phyloP scores from a whole-genome alignment of 2,888 invertebrate species.

The Mesorhabditis spiculigera region DNA sequence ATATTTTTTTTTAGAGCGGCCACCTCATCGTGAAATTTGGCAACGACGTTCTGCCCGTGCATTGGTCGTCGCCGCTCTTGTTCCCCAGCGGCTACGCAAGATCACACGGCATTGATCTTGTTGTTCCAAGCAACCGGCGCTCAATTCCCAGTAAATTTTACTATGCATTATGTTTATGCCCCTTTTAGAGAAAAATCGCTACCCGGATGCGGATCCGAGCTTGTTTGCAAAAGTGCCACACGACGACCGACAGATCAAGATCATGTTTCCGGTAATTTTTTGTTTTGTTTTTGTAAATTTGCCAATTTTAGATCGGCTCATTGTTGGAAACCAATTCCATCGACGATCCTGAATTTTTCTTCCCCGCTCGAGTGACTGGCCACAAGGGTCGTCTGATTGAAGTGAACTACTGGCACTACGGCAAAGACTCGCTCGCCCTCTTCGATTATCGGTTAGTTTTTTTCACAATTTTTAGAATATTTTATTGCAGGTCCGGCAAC shows the following conservation, averaged over 20 bases:
- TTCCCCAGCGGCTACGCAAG: background rate
- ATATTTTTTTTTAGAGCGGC: background rate
- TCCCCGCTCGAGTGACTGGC: background rate
- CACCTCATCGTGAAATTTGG: background rate
- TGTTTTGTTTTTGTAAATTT: background rate
- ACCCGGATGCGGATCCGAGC: background rate
- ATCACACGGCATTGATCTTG: background rate
- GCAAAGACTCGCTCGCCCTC: background rate
- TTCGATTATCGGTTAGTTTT: slow-evolving; percentile 3
- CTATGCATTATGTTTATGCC: too few species aligned
- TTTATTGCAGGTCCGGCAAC: too few species aligned
- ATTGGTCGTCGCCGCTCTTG: background rate
- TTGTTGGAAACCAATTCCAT: background rate
- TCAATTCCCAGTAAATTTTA: background rate
- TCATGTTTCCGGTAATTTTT: background rate
- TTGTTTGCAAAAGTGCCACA: background rate
- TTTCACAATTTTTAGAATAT: too few species aligned
- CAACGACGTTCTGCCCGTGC: slow-evolving; percentile 3
- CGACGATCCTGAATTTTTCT: background rate
- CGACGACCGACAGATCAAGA: background rate
- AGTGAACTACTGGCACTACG: background rate
- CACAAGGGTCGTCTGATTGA: background rate
- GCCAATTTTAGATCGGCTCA: background rate
- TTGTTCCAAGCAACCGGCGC: background rate
- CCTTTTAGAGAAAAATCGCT: too few species aligned